phyloP scores from a whole-genome alignment of 2,797 vertebrate species.

The Ambastaia sidthimunki region DNA sequence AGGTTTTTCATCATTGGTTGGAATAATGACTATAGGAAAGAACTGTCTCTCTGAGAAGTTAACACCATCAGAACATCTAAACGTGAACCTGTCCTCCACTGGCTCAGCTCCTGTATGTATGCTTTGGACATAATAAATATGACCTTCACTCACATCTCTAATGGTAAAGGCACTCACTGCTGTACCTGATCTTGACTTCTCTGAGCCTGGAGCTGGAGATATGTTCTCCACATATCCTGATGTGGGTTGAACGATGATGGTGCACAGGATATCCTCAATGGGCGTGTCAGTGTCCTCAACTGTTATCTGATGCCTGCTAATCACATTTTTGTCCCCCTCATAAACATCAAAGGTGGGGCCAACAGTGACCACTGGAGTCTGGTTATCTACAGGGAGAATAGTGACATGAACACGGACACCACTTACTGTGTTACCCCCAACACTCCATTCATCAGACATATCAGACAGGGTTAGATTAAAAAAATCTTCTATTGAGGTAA shows the following conservation, averaged over 20 bases:
- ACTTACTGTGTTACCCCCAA: slow-evolving; percentile 82
- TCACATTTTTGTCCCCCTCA: slow-evolving; percentile 85
- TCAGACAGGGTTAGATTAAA: slow-evolving; percentile 93
- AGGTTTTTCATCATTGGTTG: slow-evolving; percentile 90
- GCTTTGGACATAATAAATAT: slow-evolving; percentile 92
- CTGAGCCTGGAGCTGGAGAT: slow-evolving; percentile 93
- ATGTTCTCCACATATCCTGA: slow-evolving; percentile 93
- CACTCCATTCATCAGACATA: slow-evolving; percentile 88
- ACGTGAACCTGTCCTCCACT: slow-evolving; percentile 88
- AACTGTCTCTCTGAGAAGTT: slow-evolving; percentile 88
- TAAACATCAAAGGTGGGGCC: slow-evolving; percentile 81
- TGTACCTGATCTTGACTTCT: slow-evolving; percentile 90
- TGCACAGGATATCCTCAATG: slow-evolving; percentile 90
- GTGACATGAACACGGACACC: slow-evolving; percentile 86
- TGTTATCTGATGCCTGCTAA: slow-evolving; percentile 80
- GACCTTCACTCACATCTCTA: slow-evolving; percentile 83
- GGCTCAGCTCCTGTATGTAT: slow-evolving; percentile 91
- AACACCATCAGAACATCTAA: slow-evolving; percentile 93
- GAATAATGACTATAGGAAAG: slow-evolving; percentile 87
- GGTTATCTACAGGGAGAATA: slow-evolving; percentile 91
- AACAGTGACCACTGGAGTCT: slow-evolving; percentile 84
- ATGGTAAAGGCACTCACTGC: slow-evolving; percentile 92
- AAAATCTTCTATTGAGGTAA: slow-evolving; percentile 80
- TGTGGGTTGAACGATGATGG: slow-evolving; percentile 86
- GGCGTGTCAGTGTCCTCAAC: slow-evolving; percentile 87